Evolutionary conservation across 2,113 vertebrate genomes (phyloP).

Genomic region (Semicossyphus pulcher): DNA sequence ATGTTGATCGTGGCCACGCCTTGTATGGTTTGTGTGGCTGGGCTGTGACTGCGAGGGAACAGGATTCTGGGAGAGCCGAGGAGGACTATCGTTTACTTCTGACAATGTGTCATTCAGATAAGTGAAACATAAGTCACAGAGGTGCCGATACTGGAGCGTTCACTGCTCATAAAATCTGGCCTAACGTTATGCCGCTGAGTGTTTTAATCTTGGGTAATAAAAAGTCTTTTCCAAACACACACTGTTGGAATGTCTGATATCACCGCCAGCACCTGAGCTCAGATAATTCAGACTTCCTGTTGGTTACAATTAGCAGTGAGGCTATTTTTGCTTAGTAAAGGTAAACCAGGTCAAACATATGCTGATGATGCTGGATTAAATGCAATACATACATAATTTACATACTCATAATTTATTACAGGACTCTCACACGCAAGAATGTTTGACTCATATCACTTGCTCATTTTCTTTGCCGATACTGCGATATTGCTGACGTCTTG

Average conservation of each 20-base stretch:
- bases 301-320: too few relatives aligned
- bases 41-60: conserved; percentile 30
- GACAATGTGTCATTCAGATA: conserved; percentile 61
- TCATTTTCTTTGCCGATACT: too few relatives aligned
- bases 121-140: conserved; percentile 59
- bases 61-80: conserved; percentile 62
- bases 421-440: too few relatives aligned
- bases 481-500: too few relatives aligned
- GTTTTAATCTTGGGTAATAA: background rate
- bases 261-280: background rate
- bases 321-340: too few relatives aligned
- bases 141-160: background rate
- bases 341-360: background rate
- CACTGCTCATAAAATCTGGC: conserved; percentile 7
- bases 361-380: background rate
- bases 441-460: too few relatives aligned
- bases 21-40: conserved; percentile 43
- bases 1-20: conserved; percentile 57
- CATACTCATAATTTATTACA: too few relatives aligned
- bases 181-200: background rate
- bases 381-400: background rate
- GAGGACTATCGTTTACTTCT: conserved; percentile 27
- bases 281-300: conserved; percentile 2
- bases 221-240: conserved; percentile 2
- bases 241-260: conserved; percentile 5